Base-by-base conservation (phyloP, 2,888 invertebrate species). In the Gasteruption jaculator region DNA sequence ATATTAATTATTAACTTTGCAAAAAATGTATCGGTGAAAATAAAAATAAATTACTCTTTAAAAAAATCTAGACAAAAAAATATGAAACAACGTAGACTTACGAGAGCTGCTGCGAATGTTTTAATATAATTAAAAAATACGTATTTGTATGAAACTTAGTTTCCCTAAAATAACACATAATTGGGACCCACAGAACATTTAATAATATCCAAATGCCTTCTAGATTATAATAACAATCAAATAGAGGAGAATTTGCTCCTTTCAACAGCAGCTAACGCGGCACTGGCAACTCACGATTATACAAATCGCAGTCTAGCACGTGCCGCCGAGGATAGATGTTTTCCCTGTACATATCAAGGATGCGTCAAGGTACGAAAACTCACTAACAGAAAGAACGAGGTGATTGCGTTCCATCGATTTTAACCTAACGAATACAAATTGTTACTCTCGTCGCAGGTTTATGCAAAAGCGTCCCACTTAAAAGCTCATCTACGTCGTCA, bases 401-500 rank as follows among this genome's bases (percentile, higher is more conserved):
- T 4, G 3, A 11, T 5, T 32, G 18, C 11, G 12, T 20, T 33
- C 3, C 8, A 4, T 12, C 6, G 2, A 12, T 30, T 14, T 18
- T n/a, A n/a, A n/a, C n/a, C 25, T 21, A 24, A 38, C 22, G 4
- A 21, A 2, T 37, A 37, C 6, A 15, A 8, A 34, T 25, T 31
- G 15, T 31, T 18, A 14, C 12, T 21, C 10, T 10, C 44, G 34
- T 78, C 80, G 14, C 87, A 92, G 74, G 75, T 88, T 3, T 93
- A 93, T 60, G 88, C 90, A 21, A 93, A 93, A 66, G 85, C 90
- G 2, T 91, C 91, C 1, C 92, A 93, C 65, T 76, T 93, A 26
- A 88, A 91, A 58, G 91, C 92, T 5, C 93, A 93, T 62, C 69
- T 91, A 50, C 78, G 92, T 10, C 77, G 92, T 19, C 92, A 93